Conservation (phyloP, 2,888 invertebrate species). For the Steromphala cineraria region DNA sequence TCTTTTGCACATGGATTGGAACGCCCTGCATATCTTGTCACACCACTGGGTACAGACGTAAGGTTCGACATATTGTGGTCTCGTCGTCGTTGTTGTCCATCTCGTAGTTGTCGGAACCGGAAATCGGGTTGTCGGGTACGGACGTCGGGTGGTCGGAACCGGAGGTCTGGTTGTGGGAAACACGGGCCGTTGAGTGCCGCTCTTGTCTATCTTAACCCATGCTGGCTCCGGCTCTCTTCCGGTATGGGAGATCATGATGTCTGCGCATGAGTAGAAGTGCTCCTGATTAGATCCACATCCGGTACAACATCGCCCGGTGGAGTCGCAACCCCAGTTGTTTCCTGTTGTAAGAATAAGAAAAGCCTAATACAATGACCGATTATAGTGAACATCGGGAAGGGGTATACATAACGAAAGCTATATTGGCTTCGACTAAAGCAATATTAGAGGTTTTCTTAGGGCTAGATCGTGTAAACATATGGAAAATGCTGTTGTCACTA, state of each 20-base stretch:
- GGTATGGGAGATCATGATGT: neutral
- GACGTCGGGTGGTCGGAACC: neutral
- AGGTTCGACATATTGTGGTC: too few relatives aligned
- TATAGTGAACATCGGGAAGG: neutral
- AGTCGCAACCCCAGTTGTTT: neutral
- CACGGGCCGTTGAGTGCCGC: too few relatives aligned
- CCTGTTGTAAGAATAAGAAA: neutral
- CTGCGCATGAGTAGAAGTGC: slow-evolving; percentile 7
- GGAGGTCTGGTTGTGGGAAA: neutral
- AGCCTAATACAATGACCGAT: neutral
- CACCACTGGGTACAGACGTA: too few relatives aligned
- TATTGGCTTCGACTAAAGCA: too few relatives aligned
- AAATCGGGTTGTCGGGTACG: neutral
- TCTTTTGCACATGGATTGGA: too few relatives aligned
- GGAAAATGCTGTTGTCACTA: too few relatives aligned
- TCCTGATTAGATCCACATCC: slow-evolving; percentile 2
- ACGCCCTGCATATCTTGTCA: too few relatives aligned
- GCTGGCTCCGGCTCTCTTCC: neutral
- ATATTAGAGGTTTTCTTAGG: too few relatives aligned
- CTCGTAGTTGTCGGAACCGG: too few relatives aligned
- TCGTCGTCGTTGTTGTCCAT: too few relatives aligned
- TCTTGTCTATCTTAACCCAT: neutral
- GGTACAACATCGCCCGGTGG: neutral
- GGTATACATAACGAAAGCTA: too few relatives aligned
- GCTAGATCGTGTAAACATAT: too few relatives aligned